These are phyloP conservation scores for Poeciliopsis retropinna DNA, from an alignment of 2,113 vertebrate species.

Conservation along the genomic window DNA sequence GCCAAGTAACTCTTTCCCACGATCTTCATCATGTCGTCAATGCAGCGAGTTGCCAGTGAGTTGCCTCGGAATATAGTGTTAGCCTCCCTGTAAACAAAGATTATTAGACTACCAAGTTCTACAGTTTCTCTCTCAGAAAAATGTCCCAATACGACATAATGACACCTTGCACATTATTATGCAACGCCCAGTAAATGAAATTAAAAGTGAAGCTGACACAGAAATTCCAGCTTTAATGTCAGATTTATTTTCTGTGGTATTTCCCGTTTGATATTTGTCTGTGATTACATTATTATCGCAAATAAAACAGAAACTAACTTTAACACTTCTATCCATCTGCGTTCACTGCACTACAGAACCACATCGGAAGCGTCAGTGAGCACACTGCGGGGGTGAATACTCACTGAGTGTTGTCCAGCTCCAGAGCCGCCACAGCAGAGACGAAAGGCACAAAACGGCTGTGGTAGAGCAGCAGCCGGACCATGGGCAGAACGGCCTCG, in stretches of 20 bases:
- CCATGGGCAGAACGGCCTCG: slow-evolving; percentile 90
- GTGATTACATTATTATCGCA: neutral
- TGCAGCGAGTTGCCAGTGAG: slow-evolving; percentile 92
- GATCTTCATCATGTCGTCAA: slow-evolving; percentile 99
- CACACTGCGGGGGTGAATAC: slow-evolving; percentile 49
- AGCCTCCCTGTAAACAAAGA: slow-evolving; percentile 85
- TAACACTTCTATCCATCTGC: no score
- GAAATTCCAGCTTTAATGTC: neutral
- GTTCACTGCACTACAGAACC: neutral
- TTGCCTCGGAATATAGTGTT: slow-evolving; percentile 98
- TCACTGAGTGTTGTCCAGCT: slow-evolving; percentile 95
- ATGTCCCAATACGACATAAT: neutral
- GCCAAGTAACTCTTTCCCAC: slow-evolving; percentile 96
- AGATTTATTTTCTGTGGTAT: slow-evolving; percentile 3
- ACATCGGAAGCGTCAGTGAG: neutral
- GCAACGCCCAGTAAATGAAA: neutral
- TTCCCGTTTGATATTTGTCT: slow-evolving; percentile 7
- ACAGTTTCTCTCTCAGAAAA: neutral
- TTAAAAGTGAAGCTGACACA: neutral
- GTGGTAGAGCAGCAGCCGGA: slow-evolving; percentile 92
- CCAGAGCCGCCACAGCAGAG: slow-evolving; percentile 88
- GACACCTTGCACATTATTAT: neutral
- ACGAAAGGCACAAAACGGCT: slow-evolving; percentile 94
- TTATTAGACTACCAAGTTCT: neutral
- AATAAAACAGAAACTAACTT: neutral